Evolutionary conservation across 2,113 vertebrate genomes (phyloP).

Genomic region (Chitala chitala): DNA sequence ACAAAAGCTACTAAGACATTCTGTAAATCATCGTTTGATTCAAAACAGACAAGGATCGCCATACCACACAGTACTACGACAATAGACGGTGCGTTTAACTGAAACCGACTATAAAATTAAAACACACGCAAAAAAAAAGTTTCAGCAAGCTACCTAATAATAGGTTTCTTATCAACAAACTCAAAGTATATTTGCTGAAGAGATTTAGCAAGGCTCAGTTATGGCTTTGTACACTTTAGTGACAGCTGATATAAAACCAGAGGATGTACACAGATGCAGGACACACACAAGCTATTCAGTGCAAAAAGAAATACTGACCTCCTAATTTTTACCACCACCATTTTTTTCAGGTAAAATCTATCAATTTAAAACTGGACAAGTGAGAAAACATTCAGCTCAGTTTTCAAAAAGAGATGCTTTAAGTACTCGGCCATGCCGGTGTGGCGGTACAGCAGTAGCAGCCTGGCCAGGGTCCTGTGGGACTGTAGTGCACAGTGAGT

Average conservation of each 20-base stretch:
- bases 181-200: background rate
- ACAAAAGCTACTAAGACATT: too few relatives aligned
- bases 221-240: background rate
- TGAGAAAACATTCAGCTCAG: too few relatives aligned
- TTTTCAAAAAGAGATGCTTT: too few relatives aligned
- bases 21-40: too few relatives aligned
- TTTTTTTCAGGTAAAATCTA: background rate
- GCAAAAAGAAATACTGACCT: background rate
- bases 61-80: too few relatives aligned
- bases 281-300: background rate
- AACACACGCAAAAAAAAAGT: background rate
- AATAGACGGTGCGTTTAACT: background rate
- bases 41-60: too few relatives aligned
- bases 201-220: background rate
- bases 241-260: too few relatives aligned
- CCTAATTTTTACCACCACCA: background rate
- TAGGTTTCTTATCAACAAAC: background rate
- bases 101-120: background rate
- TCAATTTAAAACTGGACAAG: too few relatives aligned
- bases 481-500: constrained; percentile 19
- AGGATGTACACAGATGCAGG: too few relatives aligned
- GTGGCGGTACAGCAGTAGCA: too few relatives aligned
- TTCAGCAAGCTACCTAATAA: background rate
- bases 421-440: too few relatives aligned
- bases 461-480: background rate